Conservation (phyloP, 1,140 invertebrate species). For the Scaptomyza hsui region DNA sequence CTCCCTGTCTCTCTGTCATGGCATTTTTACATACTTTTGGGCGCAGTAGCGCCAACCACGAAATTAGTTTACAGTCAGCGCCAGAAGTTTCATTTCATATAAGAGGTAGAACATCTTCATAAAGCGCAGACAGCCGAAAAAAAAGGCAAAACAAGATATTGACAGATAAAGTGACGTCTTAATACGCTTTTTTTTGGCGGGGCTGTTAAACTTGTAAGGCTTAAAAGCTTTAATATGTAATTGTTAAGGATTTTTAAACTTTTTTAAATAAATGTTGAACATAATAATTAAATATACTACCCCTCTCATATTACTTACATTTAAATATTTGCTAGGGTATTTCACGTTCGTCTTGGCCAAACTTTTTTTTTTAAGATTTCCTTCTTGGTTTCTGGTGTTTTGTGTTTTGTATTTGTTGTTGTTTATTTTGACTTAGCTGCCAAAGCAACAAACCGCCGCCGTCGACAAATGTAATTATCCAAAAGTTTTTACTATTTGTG, state of each 20-base stretch:
- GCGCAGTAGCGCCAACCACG: neutral
- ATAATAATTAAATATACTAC: too few species aligned
- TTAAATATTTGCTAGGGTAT: neutral
- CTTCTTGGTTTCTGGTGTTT: neutral
- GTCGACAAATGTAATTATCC: constrained; percentile 74
- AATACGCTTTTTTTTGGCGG: neutral
- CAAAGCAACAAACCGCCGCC: constrained; percentile 44
- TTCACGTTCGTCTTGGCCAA: neutral
- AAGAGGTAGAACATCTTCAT: neutral
- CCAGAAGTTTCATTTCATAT: constrained; percentile 11
- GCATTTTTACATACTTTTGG: constrained; percentile 26
- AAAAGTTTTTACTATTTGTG: constrained; percentile 75
- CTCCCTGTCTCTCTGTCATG: neutral
- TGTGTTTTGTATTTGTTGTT: constrained; percentile 4
- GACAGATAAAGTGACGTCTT: neutral
- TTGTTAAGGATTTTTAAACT: too few species aligned
- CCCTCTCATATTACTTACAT: neutral
- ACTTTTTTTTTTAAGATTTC: neutral
- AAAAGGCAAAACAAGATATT: neutral
- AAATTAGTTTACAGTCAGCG: constrained; percentile 29
- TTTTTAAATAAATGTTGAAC: too few species aligned
- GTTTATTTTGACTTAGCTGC: constrained; percentile 43
- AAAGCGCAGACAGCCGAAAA: neutral
- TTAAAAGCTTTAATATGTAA: too few species aligned
- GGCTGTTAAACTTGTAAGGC: neutral